Conservation (phyloP, 2,113 vertebrate genomes). For the Dasypus novemcinctus region DNA sequence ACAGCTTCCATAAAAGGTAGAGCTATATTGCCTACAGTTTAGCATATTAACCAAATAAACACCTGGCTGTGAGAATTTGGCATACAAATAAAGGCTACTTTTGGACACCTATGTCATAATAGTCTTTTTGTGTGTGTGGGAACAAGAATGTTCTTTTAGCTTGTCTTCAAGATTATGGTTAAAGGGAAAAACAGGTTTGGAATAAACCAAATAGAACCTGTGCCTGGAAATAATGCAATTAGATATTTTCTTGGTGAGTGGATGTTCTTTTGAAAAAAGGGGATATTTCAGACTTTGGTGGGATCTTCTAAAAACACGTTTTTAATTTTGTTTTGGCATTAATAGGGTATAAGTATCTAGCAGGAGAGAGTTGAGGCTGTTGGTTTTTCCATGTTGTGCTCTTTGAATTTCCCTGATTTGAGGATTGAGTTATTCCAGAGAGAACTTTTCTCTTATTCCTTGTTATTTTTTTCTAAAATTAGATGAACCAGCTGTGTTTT, state of each 20-base stretch:
- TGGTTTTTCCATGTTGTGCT: constrained; percentile 53
- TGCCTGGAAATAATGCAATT: not conserved
- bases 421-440: constrained; percentile 67
- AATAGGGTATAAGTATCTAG: not conserved
- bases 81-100: not conserved
- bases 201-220: not conserved
- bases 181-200: not conserved
- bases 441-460: constrained; percentile 57
- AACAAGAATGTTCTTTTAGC: not conserved
- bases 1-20: not conserved
- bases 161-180: not conserved
- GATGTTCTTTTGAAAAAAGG: not conserved
- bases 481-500: constrained; percentile 72
- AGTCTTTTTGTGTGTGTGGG: not conserved
- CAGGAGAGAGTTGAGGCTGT: constrained; percentile 38
- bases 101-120: not conserved
- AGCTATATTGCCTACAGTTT: not conserved
- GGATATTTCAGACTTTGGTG: constrained; percentile 17
- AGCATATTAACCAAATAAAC: not conserved
- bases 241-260: not conserved
- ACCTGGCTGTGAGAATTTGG: not conserved
- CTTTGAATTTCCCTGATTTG: constrained; percentile 65
- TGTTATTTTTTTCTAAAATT: constrained; percentile 73
- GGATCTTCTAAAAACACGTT: constrained; percentile 34
- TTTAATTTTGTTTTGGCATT: constrained; percentile 50